Evolutionary conservation across 2,797 vertebrate genomes (phyloP).

Genomic region (Pantherophis vulpinus): DNA sequence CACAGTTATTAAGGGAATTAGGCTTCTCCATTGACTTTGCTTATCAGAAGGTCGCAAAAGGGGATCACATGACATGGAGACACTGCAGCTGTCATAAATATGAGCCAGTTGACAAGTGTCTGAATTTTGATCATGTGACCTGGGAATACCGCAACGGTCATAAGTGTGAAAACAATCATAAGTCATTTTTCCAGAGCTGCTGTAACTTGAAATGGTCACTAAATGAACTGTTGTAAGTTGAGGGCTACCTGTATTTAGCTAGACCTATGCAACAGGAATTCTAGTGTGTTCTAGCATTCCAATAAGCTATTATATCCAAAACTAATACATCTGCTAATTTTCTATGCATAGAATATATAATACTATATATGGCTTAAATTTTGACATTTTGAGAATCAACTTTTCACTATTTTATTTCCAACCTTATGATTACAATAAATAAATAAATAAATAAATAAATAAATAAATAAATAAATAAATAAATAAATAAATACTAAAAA

Average conservation of each 20-base stretch:
- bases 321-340: neutral
- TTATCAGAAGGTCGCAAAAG: neutral
- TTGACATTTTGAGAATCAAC: neutral
- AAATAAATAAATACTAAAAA: neutral
- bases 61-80: neutral
- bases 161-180: neutral
- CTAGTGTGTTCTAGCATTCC: too few relatives aligned
- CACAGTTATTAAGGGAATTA: neutral
- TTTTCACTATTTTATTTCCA: neutral
- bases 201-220: neutral
- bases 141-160: neutral
- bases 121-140: neutral
- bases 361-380: neutral
- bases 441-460: neutral
- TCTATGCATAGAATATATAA: neutral
- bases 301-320: neutral
- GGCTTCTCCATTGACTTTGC: neutral
- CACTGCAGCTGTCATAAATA: neutral
- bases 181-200: neutral
- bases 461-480: too few relatives aligned
- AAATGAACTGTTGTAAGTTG: neutral
- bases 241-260: neutral
- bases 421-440: neutral
- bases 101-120: neutral
- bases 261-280: neutral